Conservation (phyloP, 2,888 invertebrate genomes). For the Sphaeridia pumilis region DNA sequence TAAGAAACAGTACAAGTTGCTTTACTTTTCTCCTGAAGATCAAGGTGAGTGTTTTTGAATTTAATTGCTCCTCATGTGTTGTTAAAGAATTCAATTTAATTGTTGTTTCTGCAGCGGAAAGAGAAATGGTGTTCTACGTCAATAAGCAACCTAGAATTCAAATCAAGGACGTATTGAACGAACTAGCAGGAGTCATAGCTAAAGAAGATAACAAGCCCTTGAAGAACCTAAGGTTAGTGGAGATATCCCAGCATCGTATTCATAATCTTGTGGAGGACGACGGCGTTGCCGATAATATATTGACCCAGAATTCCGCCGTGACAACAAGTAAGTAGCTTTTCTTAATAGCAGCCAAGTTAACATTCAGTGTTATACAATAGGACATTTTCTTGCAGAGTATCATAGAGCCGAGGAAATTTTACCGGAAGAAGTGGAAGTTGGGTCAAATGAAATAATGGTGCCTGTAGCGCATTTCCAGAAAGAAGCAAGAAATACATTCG, state of each 20-base stretch:
- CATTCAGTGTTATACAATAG: no score
- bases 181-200: conserved; percentile 28
- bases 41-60: conserved; percentile 58
- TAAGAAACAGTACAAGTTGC: conserved; percentile 71
- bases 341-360: no score
- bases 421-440: conserved; percentile 67
- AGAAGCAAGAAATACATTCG: conserved; percentile 85
- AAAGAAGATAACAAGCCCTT: conserved; percentile 24
- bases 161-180: conserved; percentile 30
- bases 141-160: conserved; percentile 33
- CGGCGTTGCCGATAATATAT: conserved; percentile 27
- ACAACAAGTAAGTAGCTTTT: conserved; percentile 25
- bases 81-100: no score
- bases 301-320: conserved; percentile 21
- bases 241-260: conserved; percentile 32
- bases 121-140: conserved; percentile 35
- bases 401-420: conserved; percentile 69
- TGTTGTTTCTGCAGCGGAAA: conserved; percentile 19
- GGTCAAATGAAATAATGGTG: conserved; percentile 75
- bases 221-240: conserved; percentile 27
- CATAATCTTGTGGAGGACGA: conserved; percentile 31
- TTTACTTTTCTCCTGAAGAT: conserved; percentile 33
- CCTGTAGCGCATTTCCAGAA: conserved; percentile 96
- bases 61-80: no score
- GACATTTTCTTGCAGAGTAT: no score